Evolutionary conservation across 2,888 invertebrate genomes (phyloP), one percentile per base, ranked within the genome.

Genomic region (Pantelozetes paolii): DNA sequence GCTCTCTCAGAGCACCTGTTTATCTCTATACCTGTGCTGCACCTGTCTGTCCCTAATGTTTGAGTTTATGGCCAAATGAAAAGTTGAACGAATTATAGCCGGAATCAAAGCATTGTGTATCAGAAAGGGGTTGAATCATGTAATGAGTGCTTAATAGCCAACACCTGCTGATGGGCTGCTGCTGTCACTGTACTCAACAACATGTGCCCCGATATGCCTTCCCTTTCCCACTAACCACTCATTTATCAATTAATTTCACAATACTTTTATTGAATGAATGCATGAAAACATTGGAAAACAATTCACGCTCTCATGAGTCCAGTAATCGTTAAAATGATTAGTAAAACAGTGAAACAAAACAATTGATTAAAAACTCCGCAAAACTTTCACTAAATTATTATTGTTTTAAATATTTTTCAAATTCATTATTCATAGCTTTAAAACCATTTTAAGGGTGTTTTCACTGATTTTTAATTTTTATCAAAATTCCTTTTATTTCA

Each of bases 251-350:
- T 23, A 59, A 6, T 59, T n/a, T 11, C 40, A 42, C 42, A 42
- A 42, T 23, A 36, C 40, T n/a, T 42, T 23, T 42, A 67, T 23
- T 42, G 3, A 15, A 15, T 32, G n/a, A 30, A 26, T 5, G 2
- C 11, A 28, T n/a, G 1, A 13, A 32, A 62, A 62, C 2, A 18
- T 28, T n/a, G 30, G 18, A 62, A 62, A 36, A n/a, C n/a, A 62
- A 42, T 42, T 67, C 67, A 67, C 67, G 67, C 67, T 67, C 40
- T 67, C n/a, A 67, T 67, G 67, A 8, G 11, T 67, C 2, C 15
- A 26, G 23, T 67, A 30, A 30, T 62, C 62, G 26, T 42, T 67
- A 23, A 2, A 67, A 11, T 64, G 1, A 67, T 1, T 11, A 32
- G 15, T 62, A n/a, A 57, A 28, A 2, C 15, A n/a, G 26, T 57